These are phyloP conservation scores for Brachionus sp. DNA, from an alignment of 1,140 invertebrate species.

Conservation along the genomic window DNA sequence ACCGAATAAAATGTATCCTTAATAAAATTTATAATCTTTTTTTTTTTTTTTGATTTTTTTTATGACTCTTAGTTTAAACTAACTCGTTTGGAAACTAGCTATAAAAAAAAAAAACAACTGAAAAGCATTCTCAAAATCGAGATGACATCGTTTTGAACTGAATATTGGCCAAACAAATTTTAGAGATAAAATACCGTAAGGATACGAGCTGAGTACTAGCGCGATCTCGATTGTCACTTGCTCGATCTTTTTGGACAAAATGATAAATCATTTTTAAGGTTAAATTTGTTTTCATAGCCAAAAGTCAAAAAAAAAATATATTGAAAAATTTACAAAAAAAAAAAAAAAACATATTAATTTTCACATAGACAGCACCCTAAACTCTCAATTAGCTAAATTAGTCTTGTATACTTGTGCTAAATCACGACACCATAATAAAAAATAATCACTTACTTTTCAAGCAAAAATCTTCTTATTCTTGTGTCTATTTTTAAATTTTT, in stretches of 20 bases:
- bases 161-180: slow-evolving; percentile 27
- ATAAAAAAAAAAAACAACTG: slow-evolving; percentile 10
- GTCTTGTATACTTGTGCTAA: not conserved
- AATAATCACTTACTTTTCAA: slow-evolving; percentile 21
- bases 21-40: not conserved
- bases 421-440: slow-evolving; percentile 19
- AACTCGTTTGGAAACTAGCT: slow-evolving; percentile 24
- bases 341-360: not conserved
- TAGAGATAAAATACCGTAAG: slow-evolving; percentile 37
- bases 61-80: slow-evolving; percentile 14
- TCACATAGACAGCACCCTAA: not conserved
- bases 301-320: not conserved
- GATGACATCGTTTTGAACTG: slow-evolving; percentile 27
- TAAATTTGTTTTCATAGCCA: slow-evolving; percentile 22
- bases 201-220: not conserved
- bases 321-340: slow-evolving; percentile 6
- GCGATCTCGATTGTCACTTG: slow-evolving; percentile 15
- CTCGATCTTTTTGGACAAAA: slow-evolving; percentile 14
- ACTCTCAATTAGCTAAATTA: not conserved
- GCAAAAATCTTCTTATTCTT: not conserved
- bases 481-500: slow-evolving; percentile 37
- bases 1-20: not conserved
- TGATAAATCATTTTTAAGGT: slow-evolving; percentile 37
- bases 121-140: slow-evolving; percentile 1
- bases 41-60: not conserved